Evolutionary conservation across 1,140 invertebrate genomes (phyloP), one percentile per base, ranked within the genome.

Genomic region (Drosophila baimaii): DNA sequence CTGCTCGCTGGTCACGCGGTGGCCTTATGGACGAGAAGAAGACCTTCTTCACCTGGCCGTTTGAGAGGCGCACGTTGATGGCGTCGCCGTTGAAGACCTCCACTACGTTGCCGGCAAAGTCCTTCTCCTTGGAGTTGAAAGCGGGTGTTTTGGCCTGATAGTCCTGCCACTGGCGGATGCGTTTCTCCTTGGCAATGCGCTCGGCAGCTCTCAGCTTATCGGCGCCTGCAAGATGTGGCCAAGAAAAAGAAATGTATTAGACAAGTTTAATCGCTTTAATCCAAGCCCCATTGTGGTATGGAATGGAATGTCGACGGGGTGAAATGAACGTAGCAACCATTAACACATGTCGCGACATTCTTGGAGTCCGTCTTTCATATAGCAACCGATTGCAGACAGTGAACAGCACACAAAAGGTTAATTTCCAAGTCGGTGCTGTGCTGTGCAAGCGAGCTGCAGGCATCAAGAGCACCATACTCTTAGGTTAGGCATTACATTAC

Each of bases 1-100:
- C 81, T 7, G 91, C 47, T 61, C 92, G 88, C 73, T 93, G 73
- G 93, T 96, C 94, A 93, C 96, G 95, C 58, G 98, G 98, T 54
- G 98, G 97, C 83, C 98, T 94, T 81, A 99, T 97, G 81, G 98
- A 99, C 17, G 98, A 96, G 35, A 99, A 94, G 92, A 99, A 99
- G 17, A 99, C 95, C 93, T 99, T 99, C 91, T 98, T 98, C 3
- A 94, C 92, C 43, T 95, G 93, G 27, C 96, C 96, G 90, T 96
- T 96, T 3, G 94, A 92, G 15, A 95, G 93, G 91, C 98, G 98
- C 0, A 99, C 95, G 41, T 97, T 94, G 7, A 99, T 92, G 2
- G 97, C 96, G 94, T 99, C 99, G 5, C 97, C 98, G 91, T 97
- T 98, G 0, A 98, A 95, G 61, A 99, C 95, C 93, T 99, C 99